phyloP scores from a whole-genome alignment of 2,888 invertebrate species.

The Lysandra bellargus region DNA sequence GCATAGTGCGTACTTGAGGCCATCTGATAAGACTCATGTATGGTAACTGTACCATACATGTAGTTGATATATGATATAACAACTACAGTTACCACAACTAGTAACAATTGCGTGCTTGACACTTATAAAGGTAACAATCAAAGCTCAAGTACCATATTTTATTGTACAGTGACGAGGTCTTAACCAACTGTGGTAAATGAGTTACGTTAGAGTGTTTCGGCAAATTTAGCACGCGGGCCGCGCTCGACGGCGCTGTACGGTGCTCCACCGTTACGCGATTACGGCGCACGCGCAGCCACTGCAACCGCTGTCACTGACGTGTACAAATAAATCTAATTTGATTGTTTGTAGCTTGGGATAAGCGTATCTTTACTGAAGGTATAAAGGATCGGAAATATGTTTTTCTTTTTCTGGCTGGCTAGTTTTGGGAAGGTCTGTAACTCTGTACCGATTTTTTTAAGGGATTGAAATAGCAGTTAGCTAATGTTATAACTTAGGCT shows the following conservation, averaged over 20 bases:
- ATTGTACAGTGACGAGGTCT: neutral
- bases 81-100: neutral
- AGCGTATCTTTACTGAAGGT: no score
- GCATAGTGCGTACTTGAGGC: no score
- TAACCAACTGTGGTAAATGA: conserved; percentile 42
- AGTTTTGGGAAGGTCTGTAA: no score
- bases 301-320: conserved; percentile 41
- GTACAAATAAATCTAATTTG: neutral
- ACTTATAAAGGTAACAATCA: neutral
- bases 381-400: no score
- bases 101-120: neutral
- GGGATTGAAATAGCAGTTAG: no score
- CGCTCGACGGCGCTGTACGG: conserved; percentile 76
- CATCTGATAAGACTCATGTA: neutral
- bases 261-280: conserved; percentile 79
- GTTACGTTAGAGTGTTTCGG: conserved; percentile 78
- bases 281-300: conserved; percentile 64
- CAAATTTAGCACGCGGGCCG: conserved; percentile 78
- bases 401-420: no score
- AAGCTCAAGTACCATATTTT: neutral
- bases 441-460: no score
- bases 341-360: neutral
- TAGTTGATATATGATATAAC: neutral
- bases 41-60: no score
- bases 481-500: no score